Conservation (phyloP, 2,113 vertebrate species). For the Seriola rivoliana region DNA sequence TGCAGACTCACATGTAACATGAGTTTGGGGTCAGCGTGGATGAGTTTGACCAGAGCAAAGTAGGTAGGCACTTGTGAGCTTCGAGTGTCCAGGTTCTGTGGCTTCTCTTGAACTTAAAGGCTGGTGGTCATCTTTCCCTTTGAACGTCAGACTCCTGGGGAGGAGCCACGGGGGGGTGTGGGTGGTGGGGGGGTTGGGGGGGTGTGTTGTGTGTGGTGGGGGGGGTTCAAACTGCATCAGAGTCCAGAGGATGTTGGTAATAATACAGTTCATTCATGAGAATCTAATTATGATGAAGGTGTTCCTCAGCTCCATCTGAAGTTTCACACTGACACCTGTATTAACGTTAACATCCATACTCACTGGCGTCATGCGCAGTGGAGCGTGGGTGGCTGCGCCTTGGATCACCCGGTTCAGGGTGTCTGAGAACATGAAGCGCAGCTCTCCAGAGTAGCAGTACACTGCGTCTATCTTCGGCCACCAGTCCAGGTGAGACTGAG, state of each 20-base stretch:
- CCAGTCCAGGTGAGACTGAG: slow-evolving; percentile 97
- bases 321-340: too few relatives aligned
- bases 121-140: slow-evolving; percentile 97
- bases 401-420: slow-evolving; percentile 93
- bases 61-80: slow-evolving; percentile 95
- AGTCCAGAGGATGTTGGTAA: background rate
- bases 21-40: slow-evolving; percentile 98
- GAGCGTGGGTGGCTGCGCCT: slow-evolving; percentile 87
- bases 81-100: slow-evolving; percentile 95
- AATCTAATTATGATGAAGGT: too few relatives aligned
- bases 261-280: background rate
- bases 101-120: slow-evolving; percentile 99
- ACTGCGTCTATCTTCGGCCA: slow-evolving; percentile 98
- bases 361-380: slow-evolving; percentile 94
- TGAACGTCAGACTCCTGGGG: slow-evolving; percentile 96
- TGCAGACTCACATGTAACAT: slow-evolving; percentile 94
- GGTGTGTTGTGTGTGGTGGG: too few relatives aligned
- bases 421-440: slow-evolving; percentile 97
- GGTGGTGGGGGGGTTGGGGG: too few relatives aligned
- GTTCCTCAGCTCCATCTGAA: too few relatives aligned
- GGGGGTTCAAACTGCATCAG: too few relatives aligned
- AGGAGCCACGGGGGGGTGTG: background rate
- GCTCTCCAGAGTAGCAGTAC: slow-evolving; percentile 96
- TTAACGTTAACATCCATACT: slow-evolving; percentile 32
- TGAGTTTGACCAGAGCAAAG: slow-evolving; percentile 97